Evolutionary conservation across 2,797 vertebrate species (phyloP), one percentile per base, ranked within the genome.

Genomic region (Fistularia commersonii): DNA sequence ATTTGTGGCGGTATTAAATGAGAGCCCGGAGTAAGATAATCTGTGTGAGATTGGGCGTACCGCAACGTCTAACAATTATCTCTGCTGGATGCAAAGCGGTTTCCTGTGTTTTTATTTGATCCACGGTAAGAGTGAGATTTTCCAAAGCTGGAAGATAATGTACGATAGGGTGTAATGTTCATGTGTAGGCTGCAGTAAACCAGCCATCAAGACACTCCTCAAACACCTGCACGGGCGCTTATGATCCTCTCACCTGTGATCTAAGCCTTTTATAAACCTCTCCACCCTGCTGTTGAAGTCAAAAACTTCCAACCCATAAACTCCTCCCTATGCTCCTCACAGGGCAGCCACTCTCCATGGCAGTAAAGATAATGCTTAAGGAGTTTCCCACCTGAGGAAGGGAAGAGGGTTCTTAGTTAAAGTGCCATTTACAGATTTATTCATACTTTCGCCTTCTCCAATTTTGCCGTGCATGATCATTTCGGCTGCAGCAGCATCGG

Each of bases 351-450:
- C 72, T 63, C 74, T 86, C 70, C 45, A 15, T 74, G 79, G 84
- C 84, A 71, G 72, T 85, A 86, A 87, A 88, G 87, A 88, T 89
- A 86, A 89, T 87, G 83, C 70, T 70, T 61, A 76, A 81, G 86
- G 85, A 87, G 85, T 84, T 89, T 82, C 85, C 88, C 86, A 85
- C 78, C 80, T 84, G 74, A 55, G 64, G 60, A 76, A 60, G 69
- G 67, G 78, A 79, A 80, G 64, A 51, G 31, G 49, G 39, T 8
- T 41, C 8, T 11, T 41, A 11, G 39, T 11, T 12, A 11, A 12
- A 11, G 39, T 6, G 49, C 39, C 3, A 11, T 32, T 6, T 41
- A 41, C 40, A 10, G 11, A 12, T 41, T 31, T 31, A 33, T 56
- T 48, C 33, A 44, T 41, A 55, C 60, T 61, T 60, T 67, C 34